Conservation (phyloP, 2,888 invertebrate species). For the Unio delphinus region DNA sequence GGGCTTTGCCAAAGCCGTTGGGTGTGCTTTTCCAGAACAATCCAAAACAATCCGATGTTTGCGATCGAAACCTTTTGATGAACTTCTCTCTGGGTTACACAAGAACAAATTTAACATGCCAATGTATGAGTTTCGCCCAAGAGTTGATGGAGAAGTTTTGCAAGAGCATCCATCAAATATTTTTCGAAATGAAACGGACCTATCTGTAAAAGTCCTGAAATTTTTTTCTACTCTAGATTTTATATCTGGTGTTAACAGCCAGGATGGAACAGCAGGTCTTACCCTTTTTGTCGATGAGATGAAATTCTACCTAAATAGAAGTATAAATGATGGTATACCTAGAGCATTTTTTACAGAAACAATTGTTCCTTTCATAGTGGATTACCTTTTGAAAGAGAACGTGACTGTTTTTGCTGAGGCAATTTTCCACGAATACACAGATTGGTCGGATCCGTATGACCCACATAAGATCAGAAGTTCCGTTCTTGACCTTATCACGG, state of each 20-base stretch:
- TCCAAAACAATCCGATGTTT: no score
- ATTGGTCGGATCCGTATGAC: slow-evolving; percentile 73
- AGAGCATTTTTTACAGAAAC: not conserved
- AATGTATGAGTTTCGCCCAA: slow-evolving; percentile 86
- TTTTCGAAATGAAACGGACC: slow-evolving; percentile 86
- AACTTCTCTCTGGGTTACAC: slow-evolving; percentile 1
- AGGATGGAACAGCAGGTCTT: slow-evolving; percentile 61
- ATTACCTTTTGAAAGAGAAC: slow-evolving; percentile 3
- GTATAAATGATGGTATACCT: slow-evolving; percentile 2
- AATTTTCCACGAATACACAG: slow-evolving; percentile 15
- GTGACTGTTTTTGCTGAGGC: not conserved
- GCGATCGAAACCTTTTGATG: no score
- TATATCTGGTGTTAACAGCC: slow-evolving; percentile 90
- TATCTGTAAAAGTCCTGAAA: slow-evolving; percentile 89
- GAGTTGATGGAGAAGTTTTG: slow-evolving; percentile 89
- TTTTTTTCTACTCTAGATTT: slow-evolving; percentile 88
- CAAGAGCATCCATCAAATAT: slow-evolving; percentile 89
- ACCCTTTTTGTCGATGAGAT: not conserved
- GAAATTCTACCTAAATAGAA: not conserved
- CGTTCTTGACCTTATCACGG: slow-evolving; percentile 92
- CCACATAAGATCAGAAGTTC: slow-evolving; percentile 83
- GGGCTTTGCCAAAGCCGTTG: slow-evolving; percentile 3
- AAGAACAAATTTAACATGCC: slow-evolving; percentile 6
- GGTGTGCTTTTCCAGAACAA: slow-evolving; percentile 3
- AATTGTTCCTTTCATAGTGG: not conserved